Conservation (phyloP, 1,140 invertebrate genomes). For the Sycobia sp. region DNA sequence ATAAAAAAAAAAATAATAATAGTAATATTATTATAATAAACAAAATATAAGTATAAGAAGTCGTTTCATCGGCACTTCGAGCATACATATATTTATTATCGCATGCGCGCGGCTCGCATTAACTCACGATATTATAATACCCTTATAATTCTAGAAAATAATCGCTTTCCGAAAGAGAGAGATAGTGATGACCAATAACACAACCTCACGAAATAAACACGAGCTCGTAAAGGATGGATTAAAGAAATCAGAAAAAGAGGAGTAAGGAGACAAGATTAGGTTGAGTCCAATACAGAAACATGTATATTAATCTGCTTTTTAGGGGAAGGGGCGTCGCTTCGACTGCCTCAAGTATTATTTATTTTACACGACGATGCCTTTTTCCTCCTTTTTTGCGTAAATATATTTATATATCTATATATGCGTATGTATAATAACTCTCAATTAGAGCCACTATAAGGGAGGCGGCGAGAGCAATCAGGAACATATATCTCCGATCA, state of each 20-base stretch:
- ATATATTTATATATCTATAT: slow-evolving; percentile 29
- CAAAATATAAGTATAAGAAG: slow-evolving; percentile 26
- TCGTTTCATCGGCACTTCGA: slow-evolving; percentile 28
- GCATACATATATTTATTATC: slow-evolving; percentile 21
- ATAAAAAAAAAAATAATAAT: slow-evolving; percentile 14
- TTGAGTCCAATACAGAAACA: slow-evolving; percentile 2
- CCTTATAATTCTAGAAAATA: slow-evolving; percentile 32
- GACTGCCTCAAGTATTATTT: slow-evolving; percentile 14
- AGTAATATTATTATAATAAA: slow-evolving; percentile 18
- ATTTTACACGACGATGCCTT: slow-evolving; percentile 23
- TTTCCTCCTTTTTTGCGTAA: slow-evolving; percentile 9
- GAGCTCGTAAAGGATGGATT: not conserved
- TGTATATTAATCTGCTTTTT: slow-evolving; percentile 12
- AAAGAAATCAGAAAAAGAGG: not conserved
- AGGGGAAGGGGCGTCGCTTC: not conserved
- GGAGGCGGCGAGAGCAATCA: slow-evolving; percentile 30
- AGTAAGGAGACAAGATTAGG: not conserved
- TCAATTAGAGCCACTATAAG: slow-evolving; percentile 9
- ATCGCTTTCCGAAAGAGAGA: slow-evolving; percentile 33
- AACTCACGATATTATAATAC: slow-evolving; percentile 26
- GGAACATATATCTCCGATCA: slow-evolving; percentile 31
- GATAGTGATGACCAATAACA: slow-evolving; percentile 30
- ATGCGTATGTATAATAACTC: slow-evolving; percentile 26
- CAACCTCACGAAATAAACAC: slow-evolving; percentile 21
- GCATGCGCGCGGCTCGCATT: slow-evolving; percentile 15